Evolutionary conservation across 2,888 invertebrate genomes (phyloP), one percentile per base, ranked within the genome.

Genomic region (Drosophila putrida): DNA sequence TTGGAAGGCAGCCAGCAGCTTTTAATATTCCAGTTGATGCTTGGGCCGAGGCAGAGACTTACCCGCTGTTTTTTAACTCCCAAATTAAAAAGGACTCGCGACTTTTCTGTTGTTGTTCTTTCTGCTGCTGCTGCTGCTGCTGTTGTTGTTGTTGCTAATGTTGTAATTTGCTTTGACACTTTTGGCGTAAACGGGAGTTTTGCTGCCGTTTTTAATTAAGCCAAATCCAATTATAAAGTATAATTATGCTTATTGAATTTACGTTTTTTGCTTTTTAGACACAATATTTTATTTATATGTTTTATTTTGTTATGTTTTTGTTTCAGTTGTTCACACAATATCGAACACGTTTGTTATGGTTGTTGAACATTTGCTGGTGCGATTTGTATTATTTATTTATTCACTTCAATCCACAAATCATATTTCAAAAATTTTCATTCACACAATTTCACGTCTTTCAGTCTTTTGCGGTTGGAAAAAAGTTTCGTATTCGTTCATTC

Each of bases 401-500:
- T 35, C 20, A 33, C 41, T 6, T 41, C 20, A 15, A 27, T 25
- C 41, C 55, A 62, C 63, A 54, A 54, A 53, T 49, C 33, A 41
- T 51, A 44, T 44, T 78, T 70, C 47, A 55, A 61, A 46, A 49
- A 55, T 68, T 68, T 35, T 66, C 51, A 67, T 46, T 25, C 33
- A 31, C 51, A 60, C 44, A 25, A 54, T 62, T 46, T 61, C 68
- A 74, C 78, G 60, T 65, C 72, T 78, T 79, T 80, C 72, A 81
- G 82, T 80, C 78, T 75, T 70, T 57, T 69, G 59, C 62, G 75
- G 47, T 74, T 47, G 47, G 61, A 47, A 67, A 72, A 71, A 69
- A 61, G 70, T 83, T 73, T 83, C 89, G 85, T 89, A 82, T 84
- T 85, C 80, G 69, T 61, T 55, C 57, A 53, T 68, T 68, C 76